Conservation (phyloP, 2,113 vertebrate genomes). For the Amblyopsis rosae region DNA sequence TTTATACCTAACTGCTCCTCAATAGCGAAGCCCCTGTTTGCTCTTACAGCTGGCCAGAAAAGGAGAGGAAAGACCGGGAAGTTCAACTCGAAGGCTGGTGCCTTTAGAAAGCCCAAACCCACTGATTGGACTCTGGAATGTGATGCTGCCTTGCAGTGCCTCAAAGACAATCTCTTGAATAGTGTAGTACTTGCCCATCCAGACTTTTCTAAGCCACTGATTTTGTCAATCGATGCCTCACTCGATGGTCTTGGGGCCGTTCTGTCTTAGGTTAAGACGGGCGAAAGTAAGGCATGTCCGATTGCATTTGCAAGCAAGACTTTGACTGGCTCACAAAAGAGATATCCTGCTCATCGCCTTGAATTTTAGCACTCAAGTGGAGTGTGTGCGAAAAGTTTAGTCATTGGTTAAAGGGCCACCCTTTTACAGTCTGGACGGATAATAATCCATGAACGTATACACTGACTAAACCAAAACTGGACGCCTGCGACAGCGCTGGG, state of each 20-base stretch:
- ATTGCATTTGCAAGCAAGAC: slow-evolving; percentile 1
- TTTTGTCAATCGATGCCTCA: slow-evolving; percentile 9
- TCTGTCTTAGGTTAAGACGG: neutral
- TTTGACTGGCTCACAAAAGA: neutral
- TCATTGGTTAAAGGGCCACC: slow-evolving; percentile 19
- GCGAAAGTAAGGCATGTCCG: neutral
- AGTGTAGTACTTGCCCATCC: slow-evolving; percentile 20
- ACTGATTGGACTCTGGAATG: neutral
- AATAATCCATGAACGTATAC: slow-evolving; percentile 25
- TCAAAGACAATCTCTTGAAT: slow-evolving; percentile 12
- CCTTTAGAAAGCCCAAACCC: neutral
- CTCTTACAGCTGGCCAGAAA: slow-evolving; percentile 8
- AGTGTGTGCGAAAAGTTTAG: slow-evolving; percentile 23
- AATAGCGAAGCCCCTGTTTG: slow-evolving; percentile 16
- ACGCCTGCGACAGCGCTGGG: slow-evolving; percentile 22
- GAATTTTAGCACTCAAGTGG: slow-evolving; percentile 37
- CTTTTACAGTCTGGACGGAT: neutral
- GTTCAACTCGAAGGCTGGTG: neutral
- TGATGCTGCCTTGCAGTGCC: neutral
- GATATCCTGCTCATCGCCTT: neutral
- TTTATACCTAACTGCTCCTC: slow-evolving; percentile 23
- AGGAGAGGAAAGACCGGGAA: neutral
- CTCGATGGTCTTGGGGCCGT: neutral
- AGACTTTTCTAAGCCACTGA: slow-evolving; percentile 10
- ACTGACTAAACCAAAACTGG: slow-evolving; percentile 17